Percentiles rank a stretch among this genome's conserved stretches.
Conservation (phyloP, 2,797 vertebrate species). For the Linurgus olivaceus region DNA sequence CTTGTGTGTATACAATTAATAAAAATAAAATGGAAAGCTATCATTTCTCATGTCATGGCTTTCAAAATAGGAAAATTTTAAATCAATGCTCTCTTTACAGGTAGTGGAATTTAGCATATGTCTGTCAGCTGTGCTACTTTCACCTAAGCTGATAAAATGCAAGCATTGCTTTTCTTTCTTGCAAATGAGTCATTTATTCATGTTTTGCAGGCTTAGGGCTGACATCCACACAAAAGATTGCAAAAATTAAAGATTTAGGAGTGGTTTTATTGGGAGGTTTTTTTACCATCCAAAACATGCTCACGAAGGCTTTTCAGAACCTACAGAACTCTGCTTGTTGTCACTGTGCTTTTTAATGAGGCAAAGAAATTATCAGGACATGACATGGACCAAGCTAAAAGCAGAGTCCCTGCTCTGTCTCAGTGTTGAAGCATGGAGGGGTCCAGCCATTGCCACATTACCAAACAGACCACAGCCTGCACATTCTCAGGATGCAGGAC, state of each 20-base stretch:
- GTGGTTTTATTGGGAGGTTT: not conserved
- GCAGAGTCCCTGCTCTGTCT: not conserved
- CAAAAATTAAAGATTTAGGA: conserved; percentile 14
- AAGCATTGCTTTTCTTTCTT: not conserved
- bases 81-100: conserved; percentile 9
- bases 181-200: conserved; percentile 18
- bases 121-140: conserved; percentile 35
- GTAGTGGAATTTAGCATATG: conserved; percentile 26
- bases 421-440: not conserved
- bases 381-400: not conserved
- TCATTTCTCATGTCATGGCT: conserved; percentile 19
- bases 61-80: conserved; percentile 35
- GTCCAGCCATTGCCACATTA: not conserved
- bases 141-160: not conserved
- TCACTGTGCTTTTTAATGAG: not conserved
- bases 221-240: not conserved
- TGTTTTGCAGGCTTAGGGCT: conserved; percentile 3
- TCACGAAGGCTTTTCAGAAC: not conserved
- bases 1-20: conserved; percentile 71
- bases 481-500: not conserved
- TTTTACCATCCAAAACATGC: not conserved
- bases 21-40: conserved; percentile 58
- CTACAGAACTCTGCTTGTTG: not conserved
- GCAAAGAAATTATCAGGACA: not conserved
- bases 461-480: not conserved